These are phyloP conservation scores for Plagiodera versicolora DNA, from an alignment of 2,888 invertebrate genomes.

Conservation along the genomic window DNA sequence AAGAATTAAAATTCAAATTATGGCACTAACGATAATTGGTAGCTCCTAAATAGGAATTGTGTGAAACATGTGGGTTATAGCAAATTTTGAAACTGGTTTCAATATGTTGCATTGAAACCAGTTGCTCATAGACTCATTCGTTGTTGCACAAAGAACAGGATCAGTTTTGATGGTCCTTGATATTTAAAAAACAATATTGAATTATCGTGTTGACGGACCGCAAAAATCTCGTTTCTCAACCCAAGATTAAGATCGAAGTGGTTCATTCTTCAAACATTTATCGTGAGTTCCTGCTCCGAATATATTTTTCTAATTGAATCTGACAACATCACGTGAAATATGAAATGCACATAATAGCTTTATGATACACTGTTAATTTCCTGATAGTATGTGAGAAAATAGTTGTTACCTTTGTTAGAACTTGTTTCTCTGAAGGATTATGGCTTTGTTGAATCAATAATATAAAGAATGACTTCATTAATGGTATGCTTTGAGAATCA, in stretches of 20 bases:
- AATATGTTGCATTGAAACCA: neutral
- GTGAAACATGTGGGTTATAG: neutral
- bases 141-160: slow-evolving; percentile 4
- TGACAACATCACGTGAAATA: neutral
- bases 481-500: too few relatives aligned
- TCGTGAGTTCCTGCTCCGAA: too few relatives aligned
- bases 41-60: too few relatives aligned
- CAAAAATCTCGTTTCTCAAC: neutral
- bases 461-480: too few relatives aligned
- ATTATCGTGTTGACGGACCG: slow-evolving; percentile 8
- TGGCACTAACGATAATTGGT: too few relatives aligned
- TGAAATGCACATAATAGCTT: neutral
- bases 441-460: too few relatives aligned
- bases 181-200: slow-evolving; percentile 11
- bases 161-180: slow-evolving; percentile 16
- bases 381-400: too few relatives aligned
- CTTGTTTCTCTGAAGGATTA: too few relatives aligned
- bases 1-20: too few relatives aligned
- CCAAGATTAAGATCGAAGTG: too few relatives aligned
- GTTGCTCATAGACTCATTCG: slow-evolving; percentile 2
- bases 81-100: slow-evolving; percentile 6
- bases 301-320: too few relatives aligned
- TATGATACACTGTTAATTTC: neutral
- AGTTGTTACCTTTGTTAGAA: too few relatives aligned
- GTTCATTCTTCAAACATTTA: neutral